Evolutionary conservation across 2,888 invertebrate species (phyloP), one percentile per base, ranked within the genome.

Genomic region (Tenthredo mesomela): DNA sequence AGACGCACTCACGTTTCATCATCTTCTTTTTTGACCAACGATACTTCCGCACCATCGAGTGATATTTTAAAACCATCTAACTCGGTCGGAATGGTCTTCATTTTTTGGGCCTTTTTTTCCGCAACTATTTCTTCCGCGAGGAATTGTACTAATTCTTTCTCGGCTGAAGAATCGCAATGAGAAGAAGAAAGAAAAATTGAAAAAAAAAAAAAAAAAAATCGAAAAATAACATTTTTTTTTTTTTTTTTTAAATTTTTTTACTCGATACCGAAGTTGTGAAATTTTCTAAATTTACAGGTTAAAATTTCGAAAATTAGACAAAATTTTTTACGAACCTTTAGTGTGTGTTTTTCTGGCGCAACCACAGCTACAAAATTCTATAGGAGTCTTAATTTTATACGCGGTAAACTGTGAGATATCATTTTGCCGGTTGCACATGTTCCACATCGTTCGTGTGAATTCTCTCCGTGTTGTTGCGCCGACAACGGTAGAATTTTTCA

Each of bases 81-180:
- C 86, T 96, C 96, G 0, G 96, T 94, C 0, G 98, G 97, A 88
- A 97, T 94, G 0, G 95, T 95, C 92, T 97, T 96, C 21, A 95
- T 93, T 92, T 97, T 97, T 90, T 96, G 97, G 2, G 97, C 96
- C 92, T 98, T 97, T 88, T 97, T 96, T 93, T 99, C 99, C 0
- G 98, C 97, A 40, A 97, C 95, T 87, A 99, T 99, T 94, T 99
- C 99, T 91, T 99, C 98, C 1, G 97, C 96, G 40, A 99, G 94
- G 92, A 99, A 99, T 92, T 98, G 97, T 0, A 97, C 96, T 80
- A 99, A 94, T 91, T 98, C 98, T 88, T 96, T 95, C 92, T 98
- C 98, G 89, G 97, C 98, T 98, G 40, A n/a, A 33, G 5, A 25
- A 29, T 21, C n/a, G 12, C 12, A 18, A 33, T 18, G 1, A 12